Base-by-base conservation (phyloP, 2,888 invertebrate genomes). In the Schizaphis graminum region DNA sequence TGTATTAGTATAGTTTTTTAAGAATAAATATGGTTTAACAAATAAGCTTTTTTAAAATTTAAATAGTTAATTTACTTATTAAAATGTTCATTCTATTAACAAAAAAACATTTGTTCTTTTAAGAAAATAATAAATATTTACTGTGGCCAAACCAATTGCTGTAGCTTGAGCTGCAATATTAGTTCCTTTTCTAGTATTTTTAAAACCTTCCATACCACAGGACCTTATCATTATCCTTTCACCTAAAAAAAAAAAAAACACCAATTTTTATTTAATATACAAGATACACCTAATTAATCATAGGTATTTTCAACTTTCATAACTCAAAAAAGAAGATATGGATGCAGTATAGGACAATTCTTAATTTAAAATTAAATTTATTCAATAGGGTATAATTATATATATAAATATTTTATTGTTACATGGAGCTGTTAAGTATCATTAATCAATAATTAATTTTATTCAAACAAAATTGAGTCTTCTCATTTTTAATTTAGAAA, bases 91-190 rank as follows among this genome's bases (percentile, higher is more conserved):
- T 67, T 67, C 61, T 13, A 67, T 67, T 67, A 67, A 67, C 1
- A n/a, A 5, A 53, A 53, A 49, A 49, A 49, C 0, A 13, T 49
- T 53, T 53, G 49, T 53, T 16, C 49, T 77, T 77, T 77, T 35
- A 35, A 77, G 8, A 35, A 41, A 86, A 94, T 92, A 67, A 94
- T 94, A 91, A 67, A 61, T 95, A 96, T 97, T 96, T 96, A 98
- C 98, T 94, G 96, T 96, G 95, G 98, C 97, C 95, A 99, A 96
- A 94, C 96, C 97, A 93, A 99, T 97, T 49, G 98, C 99, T 49
- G 99, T 98, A 26, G 99, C 98, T 96, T 99, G 99, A 3, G 99
- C 99, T 84, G 99, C 99, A 95, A 99, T 98, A 96, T 99, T 99
- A 10, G 99, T 99, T 95, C 99, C 99, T 96, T 99, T 99, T 95